Conservation (phyloP, 2,888 invertebrate genomes). For the Cecidostiba fungosa region DNA sequence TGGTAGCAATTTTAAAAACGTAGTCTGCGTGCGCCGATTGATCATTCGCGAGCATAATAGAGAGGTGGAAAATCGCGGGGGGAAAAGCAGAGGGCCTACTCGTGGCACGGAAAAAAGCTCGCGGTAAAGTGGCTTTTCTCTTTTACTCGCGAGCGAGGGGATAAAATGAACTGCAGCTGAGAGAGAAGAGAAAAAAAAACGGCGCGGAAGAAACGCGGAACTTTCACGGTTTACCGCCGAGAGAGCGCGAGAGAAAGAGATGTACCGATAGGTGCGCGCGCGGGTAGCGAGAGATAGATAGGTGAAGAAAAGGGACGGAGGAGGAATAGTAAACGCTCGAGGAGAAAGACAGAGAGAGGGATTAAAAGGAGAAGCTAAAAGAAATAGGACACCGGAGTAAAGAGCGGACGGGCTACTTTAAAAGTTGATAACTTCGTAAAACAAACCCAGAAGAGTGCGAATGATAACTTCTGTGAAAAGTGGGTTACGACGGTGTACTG, state of each 20-base stretch:
- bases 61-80: constrained; percentile 57
- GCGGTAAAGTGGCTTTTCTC: constrained; percentile 35
- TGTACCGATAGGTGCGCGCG: not conserved
- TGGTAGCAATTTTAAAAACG: constrained; percentile 70
- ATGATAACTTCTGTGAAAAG: constrained; percentile 53
- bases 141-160: not conserved
- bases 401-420: constrained; percentile 37
- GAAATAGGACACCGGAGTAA: not conserved
- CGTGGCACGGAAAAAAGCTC: not conserved
- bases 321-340: not conserved
- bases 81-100: not conserved
- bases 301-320: not conserved
- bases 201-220: constrained; percentile 10
- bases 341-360: not conserved
- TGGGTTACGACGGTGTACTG: constrained; percentile 34
- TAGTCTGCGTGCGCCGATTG: constrained; percentile 66
- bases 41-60: constrained; percentile 66
- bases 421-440: constrained; percentile 61
- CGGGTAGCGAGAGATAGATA: not conserved
- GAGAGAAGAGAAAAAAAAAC: constrained; percentile 9
- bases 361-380: constrained; percentile 10
- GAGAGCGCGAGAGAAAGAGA: constrained; percentile 9
- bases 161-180: constrained; percentile 47
- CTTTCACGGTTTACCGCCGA: constrained; percentile 19
- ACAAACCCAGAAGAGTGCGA: constrained; percentile 52